Evolutionary conservation across 2,888 invertebrate genomes (phyloP).

Genomic region (Schizotus pectinicornis): DNA sequence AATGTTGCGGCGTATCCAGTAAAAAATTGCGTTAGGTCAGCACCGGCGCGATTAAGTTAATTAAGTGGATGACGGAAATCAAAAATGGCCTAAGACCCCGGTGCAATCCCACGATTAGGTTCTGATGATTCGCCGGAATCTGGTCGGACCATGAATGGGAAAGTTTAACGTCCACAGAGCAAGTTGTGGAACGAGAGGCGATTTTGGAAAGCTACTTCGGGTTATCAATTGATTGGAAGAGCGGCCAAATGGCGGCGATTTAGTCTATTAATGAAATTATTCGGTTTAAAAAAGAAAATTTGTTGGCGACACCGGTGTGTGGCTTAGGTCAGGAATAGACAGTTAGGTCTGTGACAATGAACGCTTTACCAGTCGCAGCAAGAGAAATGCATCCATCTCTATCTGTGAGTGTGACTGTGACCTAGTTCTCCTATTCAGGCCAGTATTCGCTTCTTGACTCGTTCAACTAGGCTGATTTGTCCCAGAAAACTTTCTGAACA

Average conservation of each 20-base stretch:
- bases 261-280: background rate
- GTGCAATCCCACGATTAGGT: background rate
- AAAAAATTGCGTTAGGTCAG: slow-evolving; percentile 16
- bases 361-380: slow-evolving; percentile 29
- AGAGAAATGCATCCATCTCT: slow-evolving; percentile 45
- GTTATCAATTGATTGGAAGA: background rate
- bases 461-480: slow-evolving; percentile 51
- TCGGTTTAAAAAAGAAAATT: background rate
- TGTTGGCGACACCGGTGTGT: slow-evolving; percentile 11
- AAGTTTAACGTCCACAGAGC: background rate
- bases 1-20: background rate
- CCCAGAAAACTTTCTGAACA: slow-evolving; percentile 48
- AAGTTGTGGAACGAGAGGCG: background rate
- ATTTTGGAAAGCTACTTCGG: background rate
- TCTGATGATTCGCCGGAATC: background rate
- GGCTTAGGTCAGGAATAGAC: slow-evolving; percentile 35
- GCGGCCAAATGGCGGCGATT: background rate
- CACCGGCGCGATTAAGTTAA: background rate
- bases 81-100: slow-evolving; percentile 15
- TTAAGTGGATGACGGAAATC: slow-evolving; percentile 7
- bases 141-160: too few species aligned
- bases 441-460: slow-evolving; percentile 53
- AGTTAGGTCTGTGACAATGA: slow-evolving; percentile 31
- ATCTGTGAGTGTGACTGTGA: slow-evolving; percentile 54
- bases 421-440: slow-evolving; percentile 56